Conservation (phyloP, 2,113 vertebrate genomes). For the Ceyx margarethae region DNA sequence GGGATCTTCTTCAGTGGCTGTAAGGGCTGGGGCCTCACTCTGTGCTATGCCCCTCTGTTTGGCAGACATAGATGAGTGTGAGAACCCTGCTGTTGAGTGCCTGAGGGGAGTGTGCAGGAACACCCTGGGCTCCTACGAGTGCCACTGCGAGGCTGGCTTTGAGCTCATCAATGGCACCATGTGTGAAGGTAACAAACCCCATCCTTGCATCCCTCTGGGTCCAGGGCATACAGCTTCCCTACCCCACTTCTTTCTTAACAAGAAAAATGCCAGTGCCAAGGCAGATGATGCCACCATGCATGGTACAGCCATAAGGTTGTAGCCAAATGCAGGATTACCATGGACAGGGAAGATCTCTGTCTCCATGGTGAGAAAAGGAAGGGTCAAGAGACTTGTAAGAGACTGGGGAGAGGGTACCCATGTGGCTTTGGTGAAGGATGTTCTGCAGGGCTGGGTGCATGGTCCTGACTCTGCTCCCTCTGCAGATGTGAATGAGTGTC, state of each 20-base stretch:
- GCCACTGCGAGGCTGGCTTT: slow-evolving; percentile 78
- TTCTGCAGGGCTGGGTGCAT: background rate
- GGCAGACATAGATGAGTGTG: slow-evolving; percentile 80
- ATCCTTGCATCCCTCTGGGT: background rate
- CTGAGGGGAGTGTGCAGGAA: slow-evolving; percentile 78
- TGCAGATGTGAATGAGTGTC: slow-evolving; percentile 90
- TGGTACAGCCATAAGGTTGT: background rate
- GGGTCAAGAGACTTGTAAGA: background rate
- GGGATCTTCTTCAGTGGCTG: background rate
- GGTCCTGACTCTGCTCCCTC: background rate
- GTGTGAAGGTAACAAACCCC: slow-evolving; percentile 67
- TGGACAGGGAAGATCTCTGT: background rate
- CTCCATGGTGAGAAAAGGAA: background rate
- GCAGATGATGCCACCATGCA: background rate
- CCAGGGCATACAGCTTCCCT: background rate
- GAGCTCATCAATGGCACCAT: slow-evolving; percentile 59
- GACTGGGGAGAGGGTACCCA: background rate
- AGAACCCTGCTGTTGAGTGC: slow-evolving; percentile 65
- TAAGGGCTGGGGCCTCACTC: background rate
- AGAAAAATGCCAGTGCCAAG: background rate
- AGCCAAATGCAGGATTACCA: background rate
- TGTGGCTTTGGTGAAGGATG: background rate
- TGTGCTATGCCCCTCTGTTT: slow-evolving; percentile 22
- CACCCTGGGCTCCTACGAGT: slow-evolving; percentile 78
- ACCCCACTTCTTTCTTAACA: background rate